Evolutionary conservation across 2,797 vertebrate genomes (phyloP), one percentile per base, ranked within the genome.

Genomic region (Calcarius lapponicus): DNA sequence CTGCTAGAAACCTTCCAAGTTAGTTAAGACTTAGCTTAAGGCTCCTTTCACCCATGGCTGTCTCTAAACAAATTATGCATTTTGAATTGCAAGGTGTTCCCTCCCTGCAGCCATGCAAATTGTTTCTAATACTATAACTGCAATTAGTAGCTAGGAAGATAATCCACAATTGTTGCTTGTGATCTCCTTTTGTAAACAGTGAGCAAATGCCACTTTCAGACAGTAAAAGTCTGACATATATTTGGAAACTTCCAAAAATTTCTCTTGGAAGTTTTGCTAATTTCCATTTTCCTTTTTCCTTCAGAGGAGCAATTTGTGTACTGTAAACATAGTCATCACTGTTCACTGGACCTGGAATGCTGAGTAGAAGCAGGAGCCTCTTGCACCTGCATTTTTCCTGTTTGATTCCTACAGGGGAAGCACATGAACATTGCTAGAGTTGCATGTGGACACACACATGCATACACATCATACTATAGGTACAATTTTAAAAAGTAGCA

Each of bases 11-110:
- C 5, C 32, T 82, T 85, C 26, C 1, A 15, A 84, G 73, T 93
- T 81, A 90, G 54, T 90, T 94, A 93, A 86, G 53, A 80, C 24
- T 90, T 82, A 80, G 75, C 54, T 90, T 70, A 60, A 84, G 64
- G 32, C 66, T 86, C 13, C 36, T 76, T 90, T 94, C 73, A 86
- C 43, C 45, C 21, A 11, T 34, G 65, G 13, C 32, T 86, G 13
- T 92, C 38, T 73, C 43, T 70, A 90, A 84, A 88, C 13, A 94
- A 92, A 82, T 86, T 36, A 70, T 29, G 36, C 3, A 31, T 87
- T 93, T 80, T 87, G 56, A 94, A 86, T 48, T 72, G 13, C 48
- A 89, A 85, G 51, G 67, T 90, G 48, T 50, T 93, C 9, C 32
- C 12, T 75, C 51, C 88, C 74, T 90, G 42, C 15, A 86, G 66